Percentiles rank a stretch among this genome's conserved stretches.
phyloP scores from a whole-genome alignment of 2,888 invertebrate species.

The Aspidiotus rigidus region DNA sequence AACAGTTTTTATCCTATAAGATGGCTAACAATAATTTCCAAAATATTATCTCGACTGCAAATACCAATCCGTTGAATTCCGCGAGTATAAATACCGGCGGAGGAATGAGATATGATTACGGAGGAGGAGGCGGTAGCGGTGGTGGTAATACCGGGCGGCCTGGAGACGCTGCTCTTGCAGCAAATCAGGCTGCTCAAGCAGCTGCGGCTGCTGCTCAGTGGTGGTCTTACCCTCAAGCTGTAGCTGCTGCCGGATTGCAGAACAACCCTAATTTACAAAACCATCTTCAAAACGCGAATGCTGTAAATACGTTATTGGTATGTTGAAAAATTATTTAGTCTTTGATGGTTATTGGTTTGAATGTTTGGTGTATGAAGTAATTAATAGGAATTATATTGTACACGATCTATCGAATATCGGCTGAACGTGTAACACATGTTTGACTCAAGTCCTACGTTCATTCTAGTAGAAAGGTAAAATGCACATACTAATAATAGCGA shows the following conservation, averaged over 20 bases:
- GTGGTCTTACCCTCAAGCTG: constrained; percentile 44
- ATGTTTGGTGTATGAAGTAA: too few relatives aligned
- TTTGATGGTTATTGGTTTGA: neutral
- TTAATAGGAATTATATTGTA: too few relatives aligned
- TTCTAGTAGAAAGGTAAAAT: too few relatives aligned
- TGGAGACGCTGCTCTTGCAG: constrained; percentile 36
- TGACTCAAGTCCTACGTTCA: too few relatives aligned
- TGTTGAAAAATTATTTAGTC: constrained; percentile 2
- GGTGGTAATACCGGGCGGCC: constrained; percentile 27
- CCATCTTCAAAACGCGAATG: constrained; percentile 30
- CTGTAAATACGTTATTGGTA: constrained; percentile 32
- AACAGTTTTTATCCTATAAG: constrained; percentile 35
- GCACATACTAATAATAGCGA: too few relatives aligned
- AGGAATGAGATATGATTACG: constrained; percentile 34
- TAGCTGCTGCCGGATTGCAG: constrained; percentile 38
- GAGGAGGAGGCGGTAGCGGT: constrained; percentile 27
- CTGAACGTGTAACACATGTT: too few relatives aligned
- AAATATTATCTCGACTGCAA: constrained; percentile 37
- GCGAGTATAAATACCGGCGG: constrained; percentile 35
- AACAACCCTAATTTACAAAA: constrained; percentile 35
- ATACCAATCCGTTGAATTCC: constrained; percentile 27
- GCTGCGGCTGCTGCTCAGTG: constrained; percentile 30
- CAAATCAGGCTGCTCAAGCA: constrained; percentile 41
- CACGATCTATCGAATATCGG: too few relatives aligned
- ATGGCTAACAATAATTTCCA: constrained; percentile 38